Conservation (phyloP, 2,888 invertebrate genomes). For the Meghimatium bilineatum region DNA sequence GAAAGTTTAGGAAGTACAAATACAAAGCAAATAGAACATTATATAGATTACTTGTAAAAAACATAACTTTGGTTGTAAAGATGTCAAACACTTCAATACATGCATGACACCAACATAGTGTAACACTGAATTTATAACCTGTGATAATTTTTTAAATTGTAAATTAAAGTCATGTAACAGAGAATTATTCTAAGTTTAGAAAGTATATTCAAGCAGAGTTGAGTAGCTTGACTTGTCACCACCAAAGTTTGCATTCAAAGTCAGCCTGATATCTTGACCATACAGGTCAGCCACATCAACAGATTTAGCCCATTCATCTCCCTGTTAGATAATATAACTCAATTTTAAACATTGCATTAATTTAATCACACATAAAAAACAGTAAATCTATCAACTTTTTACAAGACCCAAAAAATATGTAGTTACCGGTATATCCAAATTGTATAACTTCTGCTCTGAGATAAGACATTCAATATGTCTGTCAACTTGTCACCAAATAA, state of each 20-base stretch:
- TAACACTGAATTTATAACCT: not conserved
- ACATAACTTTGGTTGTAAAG: not conserved
- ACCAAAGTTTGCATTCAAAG: conserved; percentile 76
- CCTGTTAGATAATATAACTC: too few species aligned
- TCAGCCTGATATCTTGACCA: conserved; percentile 68
- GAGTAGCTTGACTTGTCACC: conserved; percentile 75
- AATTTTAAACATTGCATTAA: too few species aligned
- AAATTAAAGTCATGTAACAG: conserved; percentile 10
- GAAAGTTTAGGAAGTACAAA: not conserved
- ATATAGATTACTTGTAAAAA: not conserved
- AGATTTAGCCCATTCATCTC: conserved; percentile 72
- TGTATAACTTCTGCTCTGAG: too few species aligned
- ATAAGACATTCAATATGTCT: too few species aligned
- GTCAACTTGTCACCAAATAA: too few species aligned
- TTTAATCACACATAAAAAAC: too few species aligned
- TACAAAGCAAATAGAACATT: not conserved
- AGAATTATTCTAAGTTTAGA: conserved; percentile 49
- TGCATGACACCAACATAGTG: not conserved
- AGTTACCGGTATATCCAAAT: too few species aligned
- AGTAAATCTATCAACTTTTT: too few species aligned
- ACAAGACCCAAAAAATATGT: too few species aligned
- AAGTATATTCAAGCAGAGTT: conserved; percentile 74
- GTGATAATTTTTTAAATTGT: not conserved
- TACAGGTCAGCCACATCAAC: conserved; percentile 68
- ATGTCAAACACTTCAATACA: not conserved